Conservation (phyloP, 2,797 vertebrate genomes). For the Denticeps clupeoides region DNA sequence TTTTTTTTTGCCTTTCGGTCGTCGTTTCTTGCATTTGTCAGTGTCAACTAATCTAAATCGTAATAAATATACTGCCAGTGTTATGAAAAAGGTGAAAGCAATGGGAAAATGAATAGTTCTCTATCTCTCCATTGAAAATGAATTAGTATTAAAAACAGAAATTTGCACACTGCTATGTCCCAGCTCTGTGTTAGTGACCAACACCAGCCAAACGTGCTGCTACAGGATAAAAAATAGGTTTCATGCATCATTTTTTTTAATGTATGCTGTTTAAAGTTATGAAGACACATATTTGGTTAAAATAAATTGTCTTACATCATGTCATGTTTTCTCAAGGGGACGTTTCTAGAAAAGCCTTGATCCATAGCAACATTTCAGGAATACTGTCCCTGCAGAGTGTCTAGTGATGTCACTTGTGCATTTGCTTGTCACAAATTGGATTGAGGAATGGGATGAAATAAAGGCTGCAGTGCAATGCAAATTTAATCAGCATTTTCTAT, state of each 20-base stretch:
- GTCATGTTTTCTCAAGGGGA: too few species aligned
- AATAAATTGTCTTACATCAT: too few species aligned
- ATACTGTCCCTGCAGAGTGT: constrained; percentile 11
- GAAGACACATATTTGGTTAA: not conserved
- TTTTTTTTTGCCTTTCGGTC: not conserved
- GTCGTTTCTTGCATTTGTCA: constrained; percentile 8
- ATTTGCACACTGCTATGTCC: too few species aligned
- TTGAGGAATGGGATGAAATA: constrained; percentile 61
- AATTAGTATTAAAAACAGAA: constrained; percentile 2
- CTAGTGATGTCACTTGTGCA: constrained; percentile 72
- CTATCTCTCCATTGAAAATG: constrained; percentile 3
- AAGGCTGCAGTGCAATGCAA: constrained; percentile 79
- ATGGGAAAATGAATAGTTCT: constrained; percentile 3
- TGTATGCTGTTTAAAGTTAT: not conserved
- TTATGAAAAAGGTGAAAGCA: constrained; percentile 4
- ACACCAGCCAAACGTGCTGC: too few species aligned
- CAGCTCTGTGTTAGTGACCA: not conserved
- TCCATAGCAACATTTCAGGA: not conserved
- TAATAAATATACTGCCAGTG: constrained; percentile 7
- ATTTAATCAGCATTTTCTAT: constrained; percentile 82
- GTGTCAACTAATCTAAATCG: constrained; percentile 6
- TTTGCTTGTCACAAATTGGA: constrained; percentile 80
- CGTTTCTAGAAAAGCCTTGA: not conserved
- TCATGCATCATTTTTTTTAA: not conserved
- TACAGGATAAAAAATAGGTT: too few species aligned